Evolutionary conservation across 2,888 invertebrate species (phyloP).

Genomic region (Myathropa florea): DNA sequence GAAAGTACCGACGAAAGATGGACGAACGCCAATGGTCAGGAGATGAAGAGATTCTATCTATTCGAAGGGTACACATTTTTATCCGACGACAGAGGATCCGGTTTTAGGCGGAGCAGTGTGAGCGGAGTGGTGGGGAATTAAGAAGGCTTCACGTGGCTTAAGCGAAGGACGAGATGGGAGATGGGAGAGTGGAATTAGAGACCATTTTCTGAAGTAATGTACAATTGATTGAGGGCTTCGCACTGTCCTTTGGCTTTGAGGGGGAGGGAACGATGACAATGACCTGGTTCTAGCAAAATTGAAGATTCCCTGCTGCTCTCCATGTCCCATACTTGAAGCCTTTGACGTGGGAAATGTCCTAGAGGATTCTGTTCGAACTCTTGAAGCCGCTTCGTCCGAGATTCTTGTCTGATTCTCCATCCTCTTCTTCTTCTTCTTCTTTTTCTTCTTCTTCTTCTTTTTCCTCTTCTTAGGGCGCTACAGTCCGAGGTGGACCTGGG

Average conservation of each 20-base stretch:
- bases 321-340: no score
- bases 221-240: constrained; percentile 7
- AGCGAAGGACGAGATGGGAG: not conserved
- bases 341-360: no score
- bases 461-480: no score
- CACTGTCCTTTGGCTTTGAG: not conserved
- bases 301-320: no score
- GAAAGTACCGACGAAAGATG: constrained; percentile 42
- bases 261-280: no score
- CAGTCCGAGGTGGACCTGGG: no score
- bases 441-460: no score
- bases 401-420: no score
- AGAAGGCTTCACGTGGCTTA: not conserved
- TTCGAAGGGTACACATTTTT: constrained; percentile 18
- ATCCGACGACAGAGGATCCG: not conserved
- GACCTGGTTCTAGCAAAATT: no score
- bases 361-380: no score
- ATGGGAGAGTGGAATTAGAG: not conserved
- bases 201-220: constrained; percentile 2
- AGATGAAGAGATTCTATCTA: constrained; percentile 22
- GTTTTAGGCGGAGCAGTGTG: not conserved
- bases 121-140: not conserved
- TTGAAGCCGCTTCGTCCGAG: no score
- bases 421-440: no score
- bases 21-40: constrained; percentile 45